phyloP scores from a whole-genome alignment of 2,113 vertebrate species.

The Lagopus leucura region DNA sequence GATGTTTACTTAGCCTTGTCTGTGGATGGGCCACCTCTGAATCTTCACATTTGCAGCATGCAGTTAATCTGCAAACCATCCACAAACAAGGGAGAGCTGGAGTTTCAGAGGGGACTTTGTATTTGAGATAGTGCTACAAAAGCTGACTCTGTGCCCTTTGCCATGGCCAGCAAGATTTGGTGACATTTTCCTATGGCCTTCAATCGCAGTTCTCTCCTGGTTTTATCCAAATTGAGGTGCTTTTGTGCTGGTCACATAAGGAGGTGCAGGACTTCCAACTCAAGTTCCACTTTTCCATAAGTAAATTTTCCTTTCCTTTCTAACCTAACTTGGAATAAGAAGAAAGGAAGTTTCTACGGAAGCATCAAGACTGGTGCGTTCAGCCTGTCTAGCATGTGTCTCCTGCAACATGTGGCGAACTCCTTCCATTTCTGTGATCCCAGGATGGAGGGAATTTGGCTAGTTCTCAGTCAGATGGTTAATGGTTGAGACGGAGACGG shows the following conservation, averaged over 20 bases:
- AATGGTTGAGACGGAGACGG: constrained; percentile 8
- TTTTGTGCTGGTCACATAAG: neutral
- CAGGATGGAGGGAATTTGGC: neutral
- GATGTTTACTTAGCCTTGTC: neutral
- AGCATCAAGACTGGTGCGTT: neutral
- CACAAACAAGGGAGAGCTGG: constrained; percentile 44
- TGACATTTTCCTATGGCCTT: neutral
- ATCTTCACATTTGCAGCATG: neutral
- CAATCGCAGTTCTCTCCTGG: neutral
- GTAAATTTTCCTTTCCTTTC: neutral
- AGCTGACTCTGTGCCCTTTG: neutral
- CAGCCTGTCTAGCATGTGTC: rapidly evolving
- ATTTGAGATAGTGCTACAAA: constrained; percentile 37
- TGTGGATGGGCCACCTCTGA: neutral
- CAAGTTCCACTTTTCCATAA: neutral
- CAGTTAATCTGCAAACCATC: constrained; percentile 66
- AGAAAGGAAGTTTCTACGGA: neutral
- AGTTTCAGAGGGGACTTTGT: constrained; percentile 30
- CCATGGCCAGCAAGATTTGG: neutral
- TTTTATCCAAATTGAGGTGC: neutral
- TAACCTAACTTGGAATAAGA: neutral
- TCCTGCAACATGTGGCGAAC: neutral
- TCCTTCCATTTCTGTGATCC: neutral
- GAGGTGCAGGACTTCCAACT: neutral
- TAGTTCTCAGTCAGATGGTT: constrained; percentile 29